These are phyloP conservation scores for Poeciliopsis prolifica DNA, from an alignment of 2,113 vertebrate species.

Conservation along the genomic window DNA sequence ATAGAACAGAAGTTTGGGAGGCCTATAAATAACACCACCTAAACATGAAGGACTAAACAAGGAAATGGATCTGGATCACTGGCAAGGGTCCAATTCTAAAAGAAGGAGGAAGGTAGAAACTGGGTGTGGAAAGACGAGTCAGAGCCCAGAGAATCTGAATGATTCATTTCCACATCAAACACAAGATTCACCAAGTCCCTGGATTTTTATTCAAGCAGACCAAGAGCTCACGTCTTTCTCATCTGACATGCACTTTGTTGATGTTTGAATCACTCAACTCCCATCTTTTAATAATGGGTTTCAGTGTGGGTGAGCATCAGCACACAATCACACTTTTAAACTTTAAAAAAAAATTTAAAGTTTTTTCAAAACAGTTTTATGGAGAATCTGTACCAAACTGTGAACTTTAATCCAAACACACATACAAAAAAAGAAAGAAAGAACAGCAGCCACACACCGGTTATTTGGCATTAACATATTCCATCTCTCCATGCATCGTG, in stretches of 20 bases:
- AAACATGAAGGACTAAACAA: not conserved
- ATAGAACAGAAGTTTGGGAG: not conserved
- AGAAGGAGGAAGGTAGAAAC: not conserved
- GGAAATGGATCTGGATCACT: conserved; percentile 20
- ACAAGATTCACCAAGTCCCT: conserved; percentile 11
- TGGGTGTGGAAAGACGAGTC: conserved; percentile 17
- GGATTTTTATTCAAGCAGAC: conserved; percentile 45
- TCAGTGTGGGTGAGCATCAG: not conserved
- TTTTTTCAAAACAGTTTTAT: not conserved
- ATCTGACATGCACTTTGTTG: conserved; percentile 55
- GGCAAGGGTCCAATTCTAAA: not conserved
- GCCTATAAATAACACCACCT: conserved; percentile 1
- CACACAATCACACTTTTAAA: conserved; percentile 1
- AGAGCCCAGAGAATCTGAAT: conserved; percentile 27
- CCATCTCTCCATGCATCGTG: not conserved
- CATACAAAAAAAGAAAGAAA: too few relatives aligned
- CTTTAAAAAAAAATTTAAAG: not conserved
- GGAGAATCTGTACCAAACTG: not conserved
- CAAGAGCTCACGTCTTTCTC: conserved; percentile 16
- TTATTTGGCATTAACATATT: conserved; percentile 18
- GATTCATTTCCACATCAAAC: conserved; percentile 49
- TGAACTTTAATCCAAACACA: not conserved
- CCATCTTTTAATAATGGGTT: conserved; percentile 5
- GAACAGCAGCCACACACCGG: not conserved
- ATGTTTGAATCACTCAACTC: conserved; percentile 1